Conservation (phyloP, 2,797 vertebrate genomes). For the Pseudochaenichthys georgianus region DNA sequence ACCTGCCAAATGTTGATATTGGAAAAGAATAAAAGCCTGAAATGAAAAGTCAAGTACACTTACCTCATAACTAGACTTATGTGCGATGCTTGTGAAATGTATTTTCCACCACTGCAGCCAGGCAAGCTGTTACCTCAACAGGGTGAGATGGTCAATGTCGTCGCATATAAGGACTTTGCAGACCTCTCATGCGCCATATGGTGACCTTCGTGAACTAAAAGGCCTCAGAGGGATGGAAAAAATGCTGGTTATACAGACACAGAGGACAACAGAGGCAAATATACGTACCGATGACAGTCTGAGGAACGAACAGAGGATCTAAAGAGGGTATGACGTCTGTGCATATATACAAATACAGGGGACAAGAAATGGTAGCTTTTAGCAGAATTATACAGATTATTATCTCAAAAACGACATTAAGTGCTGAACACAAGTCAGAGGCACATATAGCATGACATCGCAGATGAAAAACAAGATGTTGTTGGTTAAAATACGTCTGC, state of each 20-base stretch:
- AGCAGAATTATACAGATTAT: too few relatives aligned
- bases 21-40: background rate
- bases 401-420: background rate
- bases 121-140: slow-evolving; percentile 26
- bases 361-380: background rate
- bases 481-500: background rate
- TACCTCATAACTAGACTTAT: background rate
- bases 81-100: background rate
- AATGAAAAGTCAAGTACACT: background rate
- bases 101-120: slow-evolving; percentile 9
- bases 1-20: background rate
- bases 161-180: slow-evolving; percentile 57
- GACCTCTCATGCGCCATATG: slow-evolving; percentile 66
- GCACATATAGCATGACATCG: slow-evolving; percentile 4
- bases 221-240: slow-evolving; percentile 45
- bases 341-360: background rate
- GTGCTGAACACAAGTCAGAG: slow-evolving; percentile 17
- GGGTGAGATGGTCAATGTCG: slow-evolving; percentile 47
- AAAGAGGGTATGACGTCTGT: background rate
- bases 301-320: slow-evolving; percentile 6
- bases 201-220: slow-evolving; percentile 56
- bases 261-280: slow-evolving; percentile 44
- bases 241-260: slow-evolving; percentile 30
- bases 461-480: slow-evolving; percentile 15
- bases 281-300: slow-evolving; percentile 19